phyloP scores from a whole-genome alignment of 2,888 invertebrate species.

The Syrista parreyssii region DNA sequence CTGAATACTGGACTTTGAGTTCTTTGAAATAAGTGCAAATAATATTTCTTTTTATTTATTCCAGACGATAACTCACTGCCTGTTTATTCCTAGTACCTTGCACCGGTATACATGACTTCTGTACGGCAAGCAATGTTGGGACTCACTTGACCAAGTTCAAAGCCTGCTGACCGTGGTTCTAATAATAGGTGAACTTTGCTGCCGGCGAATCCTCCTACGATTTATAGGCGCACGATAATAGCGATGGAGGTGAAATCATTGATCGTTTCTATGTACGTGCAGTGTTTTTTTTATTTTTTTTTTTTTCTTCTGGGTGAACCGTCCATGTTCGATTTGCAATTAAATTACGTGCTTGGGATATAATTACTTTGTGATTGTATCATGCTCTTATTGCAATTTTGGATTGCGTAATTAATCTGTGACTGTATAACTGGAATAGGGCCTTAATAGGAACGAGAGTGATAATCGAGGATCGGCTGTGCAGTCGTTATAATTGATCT shows the following conservation, averaged over 20 bases:
- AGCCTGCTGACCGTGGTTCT: neutral
- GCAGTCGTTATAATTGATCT: neutral
- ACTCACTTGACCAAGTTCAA: neutral
- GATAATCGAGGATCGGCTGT: neutral
- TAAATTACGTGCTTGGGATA: neutral
- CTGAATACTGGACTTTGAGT: neutral
- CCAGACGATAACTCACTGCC: neutral
- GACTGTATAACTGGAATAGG: neutral
- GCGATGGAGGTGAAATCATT: neutral
- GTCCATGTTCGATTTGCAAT: neutral
- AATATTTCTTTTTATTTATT: neutral
- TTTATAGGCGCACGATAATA: neutral
- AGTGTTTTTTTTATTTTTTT: neutral
- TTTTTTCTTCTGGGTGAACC: neutral
- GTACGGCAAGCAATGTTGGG: neutral
- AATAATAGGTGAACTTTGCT: neutral
- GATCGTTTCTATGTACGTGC: neutral
- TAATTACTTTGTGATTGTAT: neutral
- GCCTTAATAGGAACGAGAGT: neutral
- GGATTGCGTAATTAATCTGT: neutral
- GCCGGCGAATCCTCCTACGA: neutral
- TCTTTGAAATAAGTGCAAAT: neutral
- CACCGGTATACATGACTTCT: neutral
- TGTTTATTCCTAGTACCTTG: neutral
- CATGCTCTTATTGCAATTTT: neutral